A percentile compares a stretch with the other conserved stretches of the same genome.
phyloP scores from a whole-genome alignment of 1,140 invertebrate species.

The Bombus turneri region DNA sequence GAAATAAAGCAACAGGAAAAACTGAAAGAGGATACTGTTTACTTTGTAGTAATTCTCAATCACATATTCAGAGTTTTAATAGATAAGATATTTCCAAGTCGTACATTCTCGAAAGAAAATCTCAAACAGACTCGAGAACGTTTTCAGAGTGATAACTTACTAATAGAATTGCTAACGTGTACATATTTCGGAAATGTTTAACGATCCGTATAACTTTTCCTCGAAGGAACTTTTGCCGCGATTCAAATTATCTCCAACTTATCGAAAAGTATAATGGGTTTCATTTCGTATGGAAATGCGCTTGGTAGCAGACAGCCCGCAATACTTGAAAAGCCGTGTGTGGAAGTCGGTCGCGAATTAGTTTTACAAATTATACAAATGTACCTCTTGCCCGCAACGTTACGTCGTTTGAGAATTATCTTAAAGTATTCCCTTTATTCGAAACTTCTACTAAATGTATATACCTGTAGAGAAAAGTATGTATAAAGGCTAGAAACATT shows the following conservation, averaged over 20 bases:
- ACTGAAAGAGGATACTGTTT: background rate
- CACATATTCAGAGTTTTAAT: background rate
- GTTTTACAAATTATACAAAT: background rate
- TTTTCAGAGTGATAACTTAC: background rate
- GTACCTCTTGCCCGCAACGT: background rate
- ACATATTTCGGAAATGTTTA: background rate
- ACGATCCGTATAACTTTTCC: background rate
- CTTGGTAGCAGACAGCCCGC: background rate
- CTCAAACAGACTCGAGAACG: background rate
- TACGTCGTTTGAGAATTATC: background rate
- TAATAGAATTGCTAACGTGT: slow-evolving; percentile 16
- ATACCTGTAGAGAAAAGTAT: background rate
- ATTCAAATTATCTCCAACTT: slow-evolving; percentile 26
- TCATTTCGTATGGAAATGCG: slow-evolving; percentile 13
- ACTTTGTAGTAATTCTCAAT: background rate
- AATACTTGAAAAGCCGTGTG: background rate
- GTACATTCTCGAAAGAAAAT: background rate
- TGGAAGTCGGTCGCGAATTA: background rate
- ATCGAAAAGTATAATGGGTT: slow-evolving; percentile 6
- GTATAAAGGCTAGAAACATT: background rate
- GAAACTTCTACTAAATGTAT: background rate
- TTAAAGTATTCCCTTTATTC: background rate
- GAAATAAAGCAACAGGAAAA: too few species aligned
- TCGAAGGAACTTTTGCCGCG: background rate
- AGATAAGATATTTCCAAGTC: background rate